phyloP scores from a whole-genome alignment of 1,140 invertebrate genomes.

The Drosophila pseudoananassae region DNA sequence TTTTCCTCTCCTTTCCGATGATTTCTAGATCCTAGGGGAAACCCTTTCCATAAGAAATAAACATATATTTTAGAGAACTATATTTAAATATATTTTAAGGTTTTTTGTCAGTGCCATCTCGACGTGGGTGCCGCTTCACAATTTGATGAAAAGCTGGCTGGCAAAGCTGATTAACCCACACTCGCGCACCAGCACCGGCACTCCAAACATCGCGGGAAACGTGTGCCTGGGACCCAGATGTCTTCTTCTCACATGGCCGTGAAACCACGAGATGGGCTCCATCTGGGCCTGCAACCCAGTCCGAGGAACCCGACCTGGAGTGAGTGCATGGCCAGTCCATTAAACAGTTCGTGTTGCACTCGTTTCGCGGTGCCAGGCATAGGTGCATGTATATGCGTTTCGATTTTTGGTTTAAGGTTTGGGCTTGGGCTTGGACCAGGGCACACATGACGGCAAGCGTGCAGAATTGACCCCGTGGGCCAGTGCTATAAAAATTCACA shows the following conservation, averaged over 20 bases:
- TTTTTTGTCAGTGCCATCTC: conserved; percentile 1
- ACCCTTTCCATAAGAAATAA: no score
- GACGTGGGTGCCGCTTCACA: conserved; percentile 59
- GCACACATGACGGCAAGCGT: conserved; percentile 68
- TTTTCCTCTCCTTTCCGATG: no score
- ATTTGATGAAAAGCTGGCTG: conserved; percentile 74
- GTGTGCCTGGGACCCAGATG: conserved; percentile 56
- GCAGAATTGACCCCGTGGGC: conserved; percentile 63
- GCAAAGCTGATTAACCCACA: conserved; percentile 76
- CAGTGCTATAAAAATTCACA: conserved; percentile 45
- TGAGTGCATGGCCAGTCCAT: conserved; percentile 70
- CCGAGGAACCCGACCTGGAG: conserved; percentile 3
- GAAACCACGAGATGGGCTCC: conserved; percentile 24
- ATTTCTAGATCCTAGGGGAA: no score
- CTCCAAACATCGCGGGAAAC: conserved; percentile 29
- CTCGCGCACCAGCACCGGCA: conserved; percentile 28
- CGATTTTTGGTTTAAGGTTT: conserved; percentile 14
- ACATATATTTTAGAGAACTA: no score
- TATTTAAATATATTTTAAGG: background rate
- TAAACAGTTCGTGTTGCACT: conserved; percentile 81
- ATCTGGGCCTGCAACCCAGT: conserved; percentile 19
- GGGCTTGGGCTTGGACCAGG: conserved; percentile 29
- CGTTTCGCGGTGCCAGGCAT: conserved; percentile 52
- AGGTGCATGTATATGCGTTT: conserved; percentile 12
- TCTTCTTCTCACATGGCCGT: conserved; percentile 73